phyloP scores from a whole-genome alignment of 2,888 invertebrate species.

The Sarcophaga caerulescens region DNA sequence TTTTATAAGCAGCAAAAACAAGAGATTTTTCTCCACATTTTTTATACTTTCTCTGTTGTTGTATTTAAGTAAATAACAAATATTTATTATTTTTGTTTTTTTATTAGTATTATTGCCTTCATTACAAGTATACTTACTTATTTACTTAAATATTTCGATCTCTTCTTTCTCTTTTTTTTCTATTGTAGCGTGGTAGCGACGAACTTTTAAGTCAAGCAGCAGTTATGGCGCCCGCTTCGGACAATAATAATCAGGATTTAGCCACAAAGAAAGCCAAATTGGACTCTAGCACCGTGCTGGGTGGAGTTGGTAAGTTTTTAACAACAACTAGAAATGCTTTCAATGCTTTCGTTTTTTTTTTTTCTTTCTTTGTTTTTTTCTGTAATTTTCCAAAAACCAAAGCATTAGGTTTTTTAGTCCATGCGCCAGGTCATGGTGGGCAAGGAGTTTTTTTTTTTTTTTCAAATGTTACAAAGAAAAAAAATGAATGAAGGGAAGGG shows the following conservation, averaged over 20 bases:
- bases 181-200: constrained; percentile 96
- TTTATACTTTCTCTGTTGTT: constrained; percentile 64
- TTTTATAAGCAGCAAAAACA: constrained; percentile 30
- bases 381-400: neutral
- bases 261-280: constrained; percentile 96
- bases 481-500: neutral
- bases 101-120: constrained; percentile 73
- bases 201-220: constrained; percentile 97
- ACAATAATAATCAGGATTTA: constrained; percentile 95
- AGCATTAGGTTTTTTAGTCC: neutral
- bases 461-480: constrained; percentile 35
- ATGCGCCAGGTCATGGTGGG: no score
- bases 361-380: constrained; percentile 14
- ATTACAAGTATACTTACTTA: constrained; percentile 60
- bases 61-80: constrained; percentile 73
- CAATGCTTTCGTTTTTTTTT: neutral
- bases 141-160: constrained; percentile 38
- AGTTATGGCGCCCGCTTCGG: constrained; percentile 96
- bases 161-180: constrained; percentile 37
- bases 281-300: constrained; percentile 81
- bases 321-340: neutral
- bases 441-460: constrained; percentile 6
- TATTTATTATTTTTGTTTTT: constrained; percentile 76
- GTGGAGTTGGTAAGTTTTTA: constrained; percentile 80
- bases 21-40: constrained; percentile 53